Conservation (phyloP, 2,888 invertebrate species). For the Drosophila ochracea region DNA sequence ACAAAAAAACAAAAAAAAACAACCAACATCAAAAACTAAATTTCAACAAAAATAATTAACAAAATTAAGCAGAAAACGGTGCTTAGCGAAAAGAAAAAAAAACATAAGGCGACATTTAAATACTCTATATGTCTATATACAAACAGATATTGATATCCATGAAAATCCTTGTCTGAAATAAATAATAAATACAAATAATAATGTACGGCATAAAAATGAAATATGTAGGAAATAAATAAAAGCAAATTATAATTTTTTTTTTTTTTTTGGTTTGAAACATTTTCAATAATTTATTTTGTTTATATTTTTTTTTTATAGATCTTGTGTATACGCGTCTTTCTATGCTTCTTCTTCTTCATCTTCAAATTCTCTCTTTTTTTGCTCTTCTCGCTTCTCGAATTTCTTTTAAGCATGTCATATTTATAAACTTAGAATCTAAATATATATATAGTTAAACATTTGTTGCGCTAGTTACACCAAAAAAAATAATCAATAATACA, state of each 20-base stretch:
- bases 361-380: conserved; percentile 10
- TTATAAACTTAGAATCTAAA: conserved; percentile 17
- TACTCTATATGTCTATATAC: conserved; percentile 11
- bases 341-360: conserved; percentile 15
- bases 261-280: conserved; percentile 68
- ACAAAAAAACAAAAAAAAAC: conserved; percentile 16
- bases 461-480: conserved; percentile 55
- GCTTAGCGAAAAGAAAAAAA: conserved; percentile 1
- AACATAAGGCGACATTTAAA: conserved; percentile 13
- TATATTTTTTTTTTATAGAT: conserved; percentile 39
- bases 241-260: conserved; percentile 33
- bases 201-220: conserved; percentile 18
- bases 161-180: neutral
- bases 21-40: conserved; percentile 18
- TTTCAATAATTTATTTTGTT: conserved; percentile 70
- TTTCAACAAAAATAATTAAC: conserved; percentile 72
- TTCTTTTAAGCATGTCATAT: conserved; percentile 12
- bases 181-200: conserved; percentile 17
- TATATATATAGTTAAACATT: conserved; percentile 47
- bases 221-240: conserved; percentile 26
- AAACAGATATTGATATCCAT: neutral
- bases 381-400: conserved; percentile 1
- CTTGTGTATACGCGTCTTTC: conserved; percentile 27
- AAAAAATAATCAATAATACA: conserved; percentile 28
- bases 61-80: conserved; percentile 55